Evolutionary conservation across 2,113 vertebrate genomes (phyloP).

Genomic region (Machaerirhynchus nigripectus): DNA sequence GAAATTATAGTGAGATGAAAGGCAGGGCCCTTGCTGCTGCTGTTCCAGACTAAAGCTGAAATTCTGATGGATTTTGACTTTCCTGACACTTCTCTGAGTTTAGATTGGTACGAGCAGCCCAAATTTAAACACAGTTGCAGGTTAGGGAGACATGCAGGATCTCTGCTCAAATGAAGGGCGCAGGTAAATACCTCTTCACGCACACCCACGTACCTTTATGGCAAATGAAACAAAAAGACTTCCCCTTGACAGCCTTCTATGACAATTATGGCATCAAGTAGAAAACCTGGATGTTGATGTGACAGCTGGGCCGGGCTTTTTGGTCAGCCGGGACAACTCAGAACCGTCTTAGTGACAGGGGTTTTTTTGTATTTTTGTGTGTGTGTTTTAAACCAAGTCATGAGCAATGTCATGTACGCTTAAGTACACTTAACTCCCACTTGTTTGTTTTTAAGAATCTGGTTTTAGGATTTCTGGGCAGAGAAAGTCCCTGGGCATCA

Average conservation of each 20-base stretch:
- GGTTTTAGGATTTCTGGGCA: not conserved
- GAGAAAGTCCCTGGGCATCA: not conserved
- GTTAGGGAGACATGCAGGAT: not conserved
- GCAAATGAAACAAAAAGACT: not conserved
- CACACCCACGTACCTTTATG: not conserved
- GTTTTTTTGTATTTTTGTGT: not conserved
- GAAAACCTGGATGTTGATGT: not conserved
- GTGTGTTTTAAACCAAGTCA: not conserved
- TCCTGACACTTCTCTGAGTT: not conserved
- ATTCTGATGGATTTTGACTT: not conserved
- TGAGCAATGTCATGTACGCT: not conserved
- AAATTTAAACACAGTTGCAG: not conserved
- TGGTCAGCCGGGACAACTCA: not conserved
- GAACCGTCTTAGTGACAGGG: not conserved
- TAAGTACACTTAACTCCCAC: not conserved
- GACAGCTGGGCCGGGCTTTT: not conserved
- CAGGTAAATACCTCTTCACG: not conserved
- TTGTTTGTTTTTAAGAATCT: not conserved
- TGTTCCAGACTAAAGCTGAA: not conserved
- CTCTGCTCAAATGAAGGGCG: not conserved
- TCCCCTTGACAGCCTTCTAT: not conserved
- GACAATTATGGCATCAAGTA: not conserved
- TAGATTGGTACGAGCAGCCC: not conserved
- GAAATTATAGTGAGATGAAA: not conserved
- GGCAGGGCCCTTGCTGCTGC: not conserved